Conservation (phyloP, 2,797 vertebrate genomes). For the Phaenicophaeus curvirostris region DNA sequence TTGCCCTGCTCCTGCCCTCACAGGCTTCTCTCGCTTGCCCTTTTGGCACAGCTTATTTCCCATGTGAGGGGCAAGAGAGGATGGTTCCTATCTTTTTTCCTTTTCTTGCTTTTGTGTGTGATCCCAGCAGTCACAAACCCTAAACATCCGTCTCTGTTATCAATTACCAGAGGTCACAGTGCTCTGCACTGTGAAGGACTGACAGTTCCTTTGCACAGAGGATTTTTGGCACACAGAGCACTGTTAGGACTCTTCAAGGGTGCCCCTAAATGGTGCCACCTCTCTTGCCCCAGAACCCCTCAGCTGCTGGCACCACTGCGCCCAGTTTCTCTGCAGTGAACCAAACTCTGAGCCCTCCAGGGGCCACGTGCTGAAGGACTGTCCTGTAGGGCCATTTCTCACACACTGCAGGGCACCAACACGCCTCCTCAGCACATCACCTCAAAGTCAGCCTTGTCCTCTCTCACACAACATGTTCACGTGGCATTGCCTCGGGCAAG, state of each 20-base stretch:
- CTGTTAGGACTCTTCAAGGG: fast-evolving
- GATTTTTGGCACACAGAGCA: neutral
- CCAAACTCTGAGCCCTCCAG: neutral
- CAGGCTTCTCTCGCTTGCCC: neutral
- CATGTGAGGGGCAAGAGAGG: neutral
- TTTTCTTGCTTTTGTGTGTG: neutral
- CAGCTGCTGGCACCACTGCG: neutral
- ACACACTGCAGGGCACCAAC: neutral
- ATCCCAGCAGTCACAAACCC: neutral
- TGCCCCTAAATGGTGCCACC: neutral
- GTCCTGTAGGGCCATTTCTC: neutral
- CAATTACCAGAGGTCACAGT: neutral
- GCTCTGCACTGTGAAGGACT: neutral
- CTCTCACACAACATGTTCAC: neutral
- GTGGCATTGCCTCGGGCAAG: neutral
- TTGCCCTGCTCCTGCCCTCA: neutral
- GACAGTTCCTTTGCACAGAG: neutral
- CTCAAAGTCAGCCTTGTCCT: neutral
- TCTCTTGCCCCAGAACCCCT: neutral
- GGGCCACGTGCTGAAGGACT: neutral
- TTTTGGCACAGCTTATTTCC: neutral
- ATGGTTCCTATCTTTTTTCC: neutral
- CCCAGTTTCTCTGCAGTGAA: no score
- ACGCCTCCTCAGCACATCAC: neutral
- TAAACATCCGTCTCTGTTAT: neutral